Evolutionary conservation across 2,888 invertebrate species (phyloP).

Genomic region (Drosophila infuscata): DNA sequence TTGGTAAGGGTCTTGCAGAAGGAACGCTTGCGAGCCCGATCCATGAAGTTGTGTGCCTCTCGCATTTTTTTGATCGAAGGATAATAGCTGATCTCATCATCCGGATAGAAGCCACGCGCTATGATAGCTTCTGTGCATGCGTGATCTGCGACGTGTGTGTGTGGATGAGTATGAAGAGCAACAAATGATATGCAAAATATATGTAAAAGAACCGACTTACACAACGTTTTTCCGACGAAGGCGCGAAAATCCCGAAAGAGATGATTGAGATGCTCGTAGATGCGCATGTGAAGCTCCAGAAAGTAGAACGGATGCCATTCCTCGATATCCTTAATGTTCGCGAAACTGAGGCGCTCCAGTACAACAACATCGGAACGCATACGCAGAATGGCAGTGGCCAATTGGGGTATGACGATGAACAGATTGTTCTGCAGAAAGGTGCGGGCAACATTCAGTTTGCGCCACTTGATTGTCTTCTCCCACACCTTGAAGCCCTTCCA

Average conservation of each 20-base stretch:
- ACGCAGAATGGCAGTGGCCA: constrained; percentile 90
- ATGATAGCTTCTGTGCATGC: constrained; percentile 92
- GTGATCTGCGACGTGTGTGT: constrained; percentile 80
- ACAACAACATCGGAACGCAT: constrained; percentile 89
- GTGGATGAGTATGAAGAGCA: not conserved
- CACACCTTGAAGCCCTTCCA: constrained; percentile 94
- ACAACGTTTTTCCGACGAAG: constrained; percentile 87
- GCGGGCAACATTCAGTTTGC: constrained; percentile 88
- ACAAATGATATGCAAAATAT: not conserved
- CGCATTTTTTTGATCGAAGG: constrained; percentile 87
- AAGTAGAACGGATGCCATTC: constrained; percentile 89
- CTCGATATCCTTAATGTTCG: constrained; percentile 86
- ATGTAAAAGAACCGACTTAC: constrained; percentile 76
- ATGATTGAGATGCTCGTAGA: constrained; percentile 80
- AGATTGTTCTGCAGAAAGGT: constrained; percentile 88
- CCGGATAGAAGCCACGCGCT: constrained; percentile 91
- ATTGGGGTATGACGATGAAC: constrained; percentile 90
- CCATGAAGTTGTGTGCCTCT: constrained; percentile 93
- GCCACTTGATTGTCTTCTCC: constrained; percentile 90
- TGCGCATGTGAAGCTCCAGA: constrained; percentile 88
- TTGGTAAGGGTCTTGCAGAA: constrained; percentile 92
- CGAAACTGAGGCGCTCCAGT: constrained; percentile 88
- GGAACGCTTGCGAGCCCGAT: constrained; percentile 93
- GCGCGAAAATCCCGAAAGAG: constrained; percentile 86
- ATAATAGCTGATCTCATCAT: constrained; percentile 87